These are phyloP conservation scores for Neuroterus valhalla DNA, from an alignment of 1,140 invertebrate genomes.

Conservation along the genomic window DNA sequence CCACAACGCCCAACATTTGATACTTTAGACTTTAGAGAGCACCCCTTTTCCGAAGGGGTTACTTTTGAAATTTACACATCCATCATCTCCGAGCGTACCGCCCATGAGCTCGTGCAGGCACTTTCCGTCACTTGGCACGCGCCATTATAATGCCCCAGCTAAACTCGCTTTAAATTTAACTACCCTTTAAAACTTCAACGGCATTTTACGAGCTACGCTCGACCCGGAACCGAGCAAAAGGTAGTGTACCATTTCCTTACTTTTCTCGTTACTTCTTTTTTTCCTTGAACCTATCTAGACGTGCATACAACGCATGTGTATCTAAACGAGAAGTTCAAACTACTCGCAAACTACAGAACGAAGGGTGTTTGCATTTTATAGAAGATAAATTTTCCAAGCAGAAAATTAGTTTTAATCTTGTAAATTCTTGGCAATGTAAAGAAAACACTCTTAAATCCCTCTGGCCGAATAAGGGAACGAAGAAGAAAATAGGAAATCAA, in stretches of 20 bases:
- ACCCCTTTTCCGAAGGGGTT: conserved; percentile 58
- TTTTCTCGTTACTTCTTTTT: neutral
- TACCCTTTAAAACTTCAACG: conserved; percentile 65
- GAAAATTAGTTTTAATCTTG: too few relatives aligned
- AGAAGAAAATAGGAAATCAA: too few relatives aligned
- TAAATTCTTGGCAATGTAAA: too few relatives aligned
- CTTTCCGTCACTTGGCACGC: conserved; percentile 63
- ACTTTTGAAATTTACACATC: conserved; percentile 69
- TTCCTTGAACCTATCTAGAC: neutral
- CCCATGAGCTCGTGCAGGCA: conserved; percentile 46
- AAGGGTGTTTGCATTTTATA: too few relatives aligned
- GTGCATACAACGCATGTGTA: neutral
- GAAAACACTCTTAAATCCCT: too few relatives aligned
- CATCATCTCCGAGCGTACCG: conserved; percentile 60
- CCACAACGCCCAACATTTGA: conserved; percentile 7
- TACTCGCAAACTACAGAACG: too few relatives aligned
- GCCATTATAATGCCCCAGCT: conserved; percentile 62
- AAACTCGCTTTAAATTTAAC: conserved; percentile 70
- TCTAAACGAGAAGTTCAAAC: neutral
- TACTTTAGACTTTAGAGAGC: conserved; percentile 51
- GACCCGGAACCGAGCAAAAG: neutral
- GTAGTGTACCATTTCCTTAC: neutral
- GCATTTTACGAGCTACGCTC: neutral
- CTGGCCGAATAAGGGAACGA: too few relatives aligned
- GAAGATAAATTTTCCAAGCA: too few relatives aligned